Percentiles rank a stretch among this genome's conserved stretches.
Evolutionary conservation across 53 echinoderm and acorn worm species (phyloP).

Genomic region (Holothuria scabra): DNA sequence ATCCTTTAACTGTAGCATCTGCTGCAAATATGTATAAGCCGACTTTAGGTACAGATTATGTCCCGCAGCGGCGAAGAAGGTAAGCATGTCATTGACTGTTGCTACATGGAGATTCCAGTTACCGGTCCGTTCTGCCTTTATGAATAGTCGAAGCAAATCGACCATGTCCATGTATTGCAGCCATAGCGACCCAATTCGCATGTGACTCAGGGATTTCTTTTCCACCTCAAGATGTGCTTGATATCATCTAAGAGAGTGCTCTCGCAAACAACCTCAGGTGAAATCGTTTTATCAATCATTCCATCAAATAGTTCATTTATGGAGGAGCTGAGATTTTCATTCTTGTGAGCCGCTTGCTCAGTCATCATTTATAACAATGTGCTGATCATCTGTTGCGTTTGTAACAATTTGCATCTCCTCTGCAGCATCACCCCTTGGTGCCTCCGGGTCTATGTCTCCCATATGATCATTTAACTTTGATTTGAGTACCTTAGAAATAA

Average conservation of each 20-base stretch:
- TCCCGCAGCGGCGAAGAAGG: slow-evolving; percentile 43
- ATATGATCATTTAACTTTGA: neutral
- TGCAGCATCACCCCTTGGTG: slow-evolving; percentile 1
- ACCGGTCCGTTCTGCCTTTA: slow-evolving; percentile 50
- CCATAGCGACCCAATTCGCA: slow-evolving; percentile 43
- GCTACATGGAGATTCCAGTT: slow-evolving; percentile 53
- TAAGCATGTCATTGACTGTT: slow-evolving; percentile 39
- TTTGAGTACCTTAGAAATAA: slow-evolving; percentile 29
- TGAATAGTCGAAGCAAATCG: slow-evolving; percentile 37
- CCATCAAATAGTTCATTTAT: neutral
- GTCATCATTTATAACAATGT: neutral
- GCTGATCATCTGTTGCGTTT: slow-evolving; percentile 20
- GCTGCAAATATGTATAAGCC: slow-evolving; percentile 37
- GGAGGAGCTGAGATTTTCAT: neutral
- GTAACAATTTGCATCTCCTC: slow-evolving; percentile 33
- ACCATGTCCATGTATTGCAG: slow-evolving; percentile 58
- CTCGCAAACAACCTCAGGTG: slow-evolving; percentile 24
- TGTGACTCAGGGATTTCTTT: neutral
- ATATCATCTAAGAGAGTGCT: slow-evolving; percentile 23
- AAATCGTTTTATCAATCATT: slow-evolving; percentile 24
- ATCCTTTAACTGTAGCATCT: slow-evolving; percentile 27
- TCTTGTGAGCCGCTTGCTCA: neutral
- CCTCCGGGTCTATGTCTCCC: neutral
- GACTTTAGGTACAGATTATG: slow-evolving; percentile 58
- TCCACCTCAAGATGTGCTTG: slow-evolving; percentile 14